Evolutionary conservation across 2,113 vertebrate genomes (phyloP), one percentile per base, ranked within the genome.

Genomic region (Egretta garzetta): DNA sequence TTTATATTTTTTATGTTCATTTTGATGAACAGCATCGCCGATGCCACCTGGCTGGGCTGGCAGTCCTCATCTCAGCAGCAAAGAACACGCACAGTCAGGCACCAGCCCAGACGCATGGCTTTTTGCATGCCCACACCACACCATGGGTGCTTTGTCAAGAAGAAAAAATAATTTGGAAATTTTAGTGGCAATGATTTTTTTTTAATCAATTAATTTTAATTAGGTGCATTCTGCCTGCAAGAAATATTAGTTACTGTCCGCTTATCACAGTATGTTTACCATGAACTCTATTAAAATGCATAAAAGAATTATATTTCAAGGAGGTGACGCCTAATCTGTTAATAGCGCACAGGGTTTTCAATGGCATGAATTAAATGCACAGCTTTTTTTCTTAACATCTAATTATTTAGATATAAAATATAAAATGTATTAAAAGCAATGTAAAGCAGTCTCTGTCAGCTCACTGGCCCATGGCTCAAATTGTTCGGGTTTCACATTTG

Each of bases 181-280:
- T 8, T 58, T 39, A 49, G 32, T 60, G 33, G 23, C 2, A 8
- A 43, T 16, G 24, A 49, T 56, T 43, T 55, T n/a, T 20, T 45
- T 45, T 58, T 67, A 94, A 95, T 88, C 72, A 89, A 93, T 96
- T 95, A 77, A 64, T 92, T 96, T 91, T 96, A 97, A 97, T 94
- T 87, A 96, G 92, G 85, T 75, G 79, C 82, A 55, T 77, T 75
- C 67, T 96, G 87, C 83, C 88, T 74, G 81, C 62, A 96, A 96
- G 90, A 96, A 93, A 66, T 80, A 88, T 39, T 87, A 80, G 92
- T 71, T 64, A 71, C 80, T 96, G 82, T 92, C 95, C 95, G 92
- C 62, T 95, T 86, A 88, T 81, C 83, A 75, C 84, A 80, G 85
- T 55, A 28, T 94, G 87, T 94, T 96, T 95, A 93, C 79, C 77